A percentile compares a stretch with the other conserved stretches of the same genome.
Conservation (phyloP, 2,113 vertebrate genomes). For the Pyrgilauda ruficollis region DNA sequence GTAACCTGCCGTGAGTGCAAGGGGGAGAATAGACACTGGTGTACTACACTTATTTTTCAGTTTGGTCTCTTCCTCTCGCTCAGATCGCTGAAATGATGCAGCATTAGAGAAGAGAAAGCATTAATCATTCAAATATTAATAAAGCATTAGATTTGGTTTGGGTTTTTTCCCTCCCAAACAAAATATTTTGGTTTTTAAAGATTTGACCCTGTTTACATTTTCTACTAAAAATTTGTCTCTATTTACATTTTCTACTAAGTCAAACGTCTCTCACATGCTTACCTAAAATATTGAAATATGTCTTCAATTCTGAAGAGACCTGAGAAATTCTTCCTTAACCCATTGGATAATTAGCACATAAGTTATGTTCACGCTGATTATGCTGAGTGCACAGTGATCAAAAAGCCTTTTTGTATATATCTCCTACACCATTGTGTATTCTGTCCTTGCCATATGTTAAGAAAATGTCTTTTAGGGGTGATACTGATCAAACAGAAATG, state of each 20-base stretch:
- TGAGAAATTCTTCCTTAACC: neutral
- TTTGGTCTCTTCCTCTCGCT: neutral
- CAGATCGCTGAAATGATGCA: neutral
- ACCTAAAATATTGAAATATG: neutral
- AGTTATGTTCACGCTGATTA: neutral
- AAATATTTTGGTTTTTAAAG: neutral
- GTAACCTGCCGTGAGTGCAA: neutral
- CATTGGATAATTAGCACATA: neutral
- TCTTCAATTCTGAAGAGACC: neutral
- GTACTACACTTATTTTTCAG: rapidly evolving
- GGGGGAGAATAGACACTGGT: conserved; percentile 30
- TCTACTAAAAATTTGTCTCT: neutral
- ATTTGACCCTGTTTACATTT: neutral
- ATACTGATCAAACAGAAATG: neutral
- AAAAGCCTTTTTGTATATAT: neutral
- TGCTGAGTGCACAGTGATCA: neutral
- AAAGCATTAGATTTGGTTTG: rapidly evolving
- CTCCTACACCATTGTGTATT: conserved; percentile 49
- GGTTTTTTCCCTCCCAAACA: rapidly evolving
- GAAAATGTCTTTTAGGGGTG: neutral
- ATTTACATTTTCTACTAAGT: neutral
- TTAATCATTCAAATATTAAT: neutral
- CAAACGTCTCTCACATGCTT: neutral
- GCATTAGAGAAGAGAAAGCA: neutral
- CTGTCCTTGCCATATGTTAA: neutral